Conservation (phyloP, 2,888 invertebrate genomes). For the Apodemia zela region DNA sequence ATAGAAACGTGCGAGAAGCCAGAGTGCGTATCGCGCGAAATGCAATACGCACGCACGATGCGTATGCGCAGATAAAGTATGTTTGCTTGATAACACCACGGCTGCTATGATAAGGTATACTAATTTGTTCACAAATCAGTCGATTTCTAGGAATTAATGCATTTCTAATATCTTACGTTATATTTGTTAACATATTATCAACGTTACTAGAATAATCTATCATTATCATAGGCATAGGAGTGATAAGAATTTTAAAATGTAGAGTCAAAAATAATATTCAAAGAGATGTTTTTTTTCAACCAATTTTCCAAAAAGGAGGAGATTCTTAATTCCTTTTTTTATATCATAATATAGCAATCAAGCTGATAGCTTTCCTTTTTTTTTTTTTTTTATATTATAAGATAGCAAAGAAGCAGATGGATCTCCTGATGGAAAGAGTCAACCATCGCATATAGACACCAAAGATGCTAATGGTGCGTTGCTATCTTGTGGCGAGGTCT, state of each 20-base stretch:
- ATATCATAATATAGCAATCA: too few species aligned
- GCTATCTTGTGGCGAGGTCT: too few species aligned
- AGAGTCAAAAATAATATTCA: not conserved
- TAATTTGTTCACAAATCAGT: slow-evolving; percentile 40
- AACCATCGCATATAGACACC: too few species aligned
- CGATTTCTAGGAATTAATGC: slow-evolving; percentile 30
- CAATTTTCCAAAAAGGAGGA: too few species aligned
- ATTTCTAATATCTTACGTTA: slow-evolving; percentile 15
- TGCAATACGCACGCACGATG: slow-evolving; percentile 64
- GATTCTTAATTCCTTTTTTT: too few species aligned
- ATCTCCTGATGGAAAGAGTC: too few species aligned
- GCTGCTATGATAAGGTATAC: slow-evolving; percentile 41
- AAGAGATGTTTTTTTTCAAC: not conserved
- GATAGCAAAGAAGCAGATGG: too few species aligned
- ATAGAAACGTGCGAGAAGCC: slow-evolving; percentile 51
- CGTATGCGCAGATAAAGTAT: slow-evolving; percentile 64
- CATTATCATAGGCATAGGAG: not conserved
- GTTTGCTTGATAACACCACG: slow-evolving; percentile 57
- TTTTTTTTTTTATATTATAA: too few species aligned
- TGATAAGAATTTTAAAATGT: slow-evolving; percentile 5
- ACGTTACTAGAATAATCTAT: not conserved
- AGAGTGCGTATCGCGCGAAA: slow-evolving; percentile 64
- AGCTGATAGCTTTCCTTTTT: too few species aligned
- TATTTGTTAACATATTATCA: slow-evolving; percentile 14
- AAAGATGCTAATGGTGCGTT: too few species aligned